phyloP scores from a whole-genome alignment of 2,888 invertebrate genomes.

The Eupithecia vulgata region DNA sequence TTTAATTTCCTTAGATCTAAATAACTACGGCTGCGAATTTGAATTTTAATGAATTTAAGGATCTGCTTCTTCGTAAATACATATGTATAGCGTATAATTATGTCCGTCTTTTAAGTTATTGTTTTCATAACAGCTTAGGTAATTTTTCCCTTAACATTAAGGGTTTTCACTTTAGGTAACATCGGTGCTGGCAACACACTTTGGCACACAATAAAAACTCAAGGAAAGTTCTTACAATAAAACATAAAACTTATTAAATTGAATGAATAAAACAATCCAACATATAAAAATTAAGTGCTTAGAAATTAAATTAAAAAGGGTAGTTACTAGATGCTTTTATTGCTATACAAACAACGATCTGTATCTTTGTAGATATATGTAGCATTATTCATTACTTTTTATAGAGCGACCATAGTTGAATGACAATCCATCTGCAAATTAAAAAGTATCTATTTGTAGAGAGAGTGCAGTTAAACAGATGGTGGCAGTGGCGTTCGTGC shows the following conservation, averaged over 20 bases:
- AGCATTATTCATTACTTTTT: constrained; percentile 50
- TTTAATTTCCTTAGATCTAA: constrained; percentile 62
- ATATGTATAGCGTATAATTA: neutral
- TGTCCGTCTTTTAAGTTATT: neutral
- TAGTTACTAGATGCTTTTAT: neutral
- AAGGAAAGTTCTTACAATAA: too few species aligned
- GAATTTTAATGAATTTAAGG: constrained; percentile 34
- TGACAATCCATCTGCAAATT: constrained; percentile 80
- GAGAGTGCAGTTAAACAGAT: constrained; percentile 75
- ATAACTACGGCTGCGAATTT: constrained; percentile 41
- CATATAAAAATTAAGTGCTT: too few species aligned
- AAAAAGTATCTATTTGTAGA: constrained; percentile 77
- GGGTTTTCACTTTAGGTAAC: neutral
- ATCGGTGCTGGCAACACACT: neutral
- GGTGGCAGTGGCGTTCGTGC: constrained; percentile 77
- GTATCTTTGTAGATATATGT: constrained; percentile 38
- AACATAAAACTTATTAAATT: too few species aligned
- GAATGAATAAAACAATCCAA: too few species aligned
- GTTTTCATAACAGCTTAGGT: neutral
- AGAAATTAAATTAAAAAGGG: too few species aligned
- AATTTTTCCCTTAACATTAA: neutral
- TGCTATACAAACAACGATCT: constrained; percentile 19
- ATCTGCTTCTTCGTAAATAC: constrained; percentile 16
- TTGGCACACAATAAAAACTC: too few species aligned
- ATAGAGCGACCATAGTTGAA: constrained; percentile 52